phyloP scores from a whole-genome alignment of 2,888 invertebrate species.

The Lasioglossum oenotherae region DNA sequence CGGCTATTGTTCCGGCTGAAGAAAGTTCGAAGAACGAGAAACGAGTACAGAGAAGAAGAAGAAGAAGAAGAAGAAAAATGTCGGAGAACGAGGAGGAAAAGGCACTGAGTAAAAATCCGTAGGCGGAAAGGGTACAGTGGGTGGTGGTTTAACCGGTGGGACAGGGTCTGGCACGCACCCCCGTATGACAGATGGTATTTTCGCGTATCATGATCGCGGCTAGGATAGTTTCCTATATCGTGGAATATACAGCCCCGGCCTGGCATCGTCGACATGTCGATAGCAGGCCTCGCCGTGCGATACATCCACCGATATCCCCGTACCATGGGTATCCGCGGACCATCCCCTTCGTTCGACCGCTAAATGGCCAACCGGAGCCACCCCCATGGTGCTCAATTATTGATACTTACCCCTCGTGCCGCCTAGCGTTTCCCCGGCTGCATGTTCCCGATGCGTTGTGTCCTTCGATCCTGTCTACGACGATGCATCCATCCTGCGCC shows the following conservation, averaged over 20 bases:
- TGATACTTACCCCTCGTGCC: slow-evolving; percentile 78
- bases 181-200: slow-evolving; percentile 83
- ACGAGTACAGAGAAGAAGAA: background rate
- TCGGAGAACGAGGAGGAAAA: slow-evolving; percentile 2
- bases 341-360: slow-evolving; percentile 79
- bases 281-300: slow-evolving; percentile 82
- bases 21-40: slow-evolving; percentile 11
- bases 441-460: slow-evolving; percentile 36
- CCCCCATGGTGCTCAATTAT: slow-evolving; percentile 83
- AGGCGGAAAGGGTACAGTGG: slow-evolving; percentile 28
- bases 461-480: slow-evolving; percentile 45
- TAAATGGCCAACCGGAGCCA: slow-evolving; percentile 81
- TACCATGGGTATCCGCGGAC: slow-evolving; percentile 71
- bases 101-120: slow-evolving; percentile 46
- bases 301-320: slow-evolving; percentile 81
- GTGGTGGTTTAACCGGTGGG: slow-evolving; percentile 41
- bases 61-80: background rate
- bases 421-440: slow-evolving; percentile 57
- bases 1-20: slow-evolving; percentile 21
- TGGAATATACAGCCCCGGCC: slow-evolving; percentile 74
- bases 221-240: slow-evolving; percentile 79
- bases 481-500: slow-evolving; percentile 27
- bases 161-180: slow-evolving; percentile 72
- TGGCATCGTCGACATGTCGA: slow-evolving; percentile 83
- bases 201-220: slow-evolving; percentile 81